Percentiles rank a stretch among this genome's conserved stretches.
Evolutionary conservation across 2,888 invertebrate species (phyloP).

Genomic region (Euclidia mi): DNA sequence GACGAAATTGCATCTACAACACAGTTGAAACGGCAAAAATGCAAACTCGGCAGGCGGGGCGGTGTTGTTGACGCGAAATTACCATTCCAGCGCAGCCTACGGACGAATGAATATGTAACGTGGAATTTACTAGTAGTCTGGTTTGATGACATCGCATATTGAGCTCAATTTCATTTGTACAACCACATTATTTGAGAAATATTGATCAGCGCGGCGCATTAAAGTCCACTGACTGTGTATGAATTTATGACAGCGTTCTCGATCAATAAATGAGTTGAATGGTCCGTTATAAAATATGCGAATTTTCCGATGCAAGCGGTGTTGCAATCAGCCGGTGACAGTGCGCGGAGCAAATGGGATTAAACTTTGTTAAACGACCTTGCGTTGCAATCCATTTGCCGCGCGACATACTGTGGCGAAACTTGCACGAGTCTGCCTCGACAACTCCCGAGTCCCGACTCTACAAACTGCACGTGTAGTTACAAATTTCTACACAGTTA

Average conservation of each 20-base stretch:
- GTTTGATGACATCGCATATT: constrained; percentile 71
- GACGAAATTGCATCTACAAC: constrained; percentile 71
- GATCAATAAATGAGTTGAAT: constrained; percentile 63
- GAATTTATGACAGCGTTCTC: constrained; percentile 65
- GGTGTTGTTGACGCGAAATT: constrained; percentile 84
- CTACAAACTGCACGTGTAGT: constrained; percentile 68
- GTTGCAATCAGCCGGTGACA: constrained; percentile 79
- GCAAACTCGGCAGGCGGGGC: constrained; percentile 74
- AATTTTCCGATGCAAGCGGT: constrained; percentile 74
- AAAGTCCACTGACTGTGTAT: constrained; percentile 55
- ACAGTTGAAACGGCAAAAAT: constrained; percentile 82
- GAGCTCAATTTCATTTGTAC: constrained; percentile 50
- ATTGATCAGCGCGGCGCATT: constrained; percentile 44
- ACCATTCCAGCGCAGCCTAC: constrained; percentile 82
- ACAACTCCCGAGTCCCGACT: constrained; percentile 32
- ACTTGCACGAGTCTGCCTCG: constrained; percentile 63
- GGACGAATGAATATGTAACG: constrained; percentile 85
- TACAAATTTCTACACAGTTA: constrained; percentile 71
- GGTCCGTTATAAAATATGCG: constrained; percentile 73
- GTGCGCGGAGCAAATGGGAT: constrained; percentile 80
- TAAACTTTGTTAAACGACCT: constrained; percentile 88
- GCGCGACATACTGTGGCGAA: constrained; percentile 75
- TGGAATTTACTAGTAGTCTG: constrained; percentile 69
- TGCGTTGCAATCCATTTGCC: constrained; percentile 84
- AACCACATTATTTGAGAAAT: constrained; percentile 47